Evolutionary conservation across 2,113 vertebrate species (phyloP), one percentile per base, ranked within the genome.

Genomic region (Embiotoca jacksoni): DNA sequence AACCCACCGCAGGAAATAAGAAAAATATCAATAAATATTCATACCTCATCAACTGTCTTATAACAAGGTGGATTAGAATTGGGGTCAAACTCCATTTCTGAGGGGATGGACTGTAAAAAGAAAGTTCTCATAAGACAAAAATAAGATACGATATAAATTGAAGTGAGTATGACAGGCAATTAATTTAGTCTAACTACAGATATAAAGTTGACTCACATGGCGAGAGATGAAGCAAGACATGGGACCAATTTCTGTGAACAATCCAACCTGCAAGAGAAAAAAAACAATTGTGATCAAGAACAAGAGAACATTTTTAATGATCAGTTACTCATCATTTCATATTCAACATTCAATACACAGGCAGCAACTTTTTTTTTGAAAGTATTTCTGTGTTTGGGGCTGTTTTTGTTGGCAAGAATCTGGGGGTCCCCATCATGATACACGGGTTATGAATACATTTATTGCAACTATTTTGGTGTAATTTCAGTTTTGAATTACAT

Each of bases 161-260:
- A 13, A 53, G 37, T 44, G 16, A 4, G 0, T 23, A 36, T 7
- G 15, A 32, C 50, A 49, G 6, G 0, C 6, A 53, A 68, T 1
- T 14, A 11, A 32, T 32, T 50, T 6, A 58, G 39, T 9, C 6
- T 0, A 65, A 35, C 6, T 36, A 9, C 2, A 69, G 2, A 63
- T 39, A 2, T 73, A 49, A 78, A 58, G 54, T n/a, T 66, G 72
- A 94, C 97, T 95, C 88, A 97, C 97, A 39, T 98, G 97, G 31
- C 97, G 94, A 44, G 97, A 98, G 68, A 98, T 98, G 88, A 98
- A 98, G 90, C 97, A 98, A n/a, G 97, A 96, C 97, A 98, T 98
- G 31, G 97, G 97, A 2, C 97, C 97, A 6, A 98, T 97, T 93
- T 98, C 97, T 54, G 97, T 98, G 91, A 98, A 98, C 54, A 98